These are phyloP conservation scores for Dasyornis broadbenti DNA, from an alignment of 2,113 vertebrate genomes.

Conservation along the genomic window DNA sequence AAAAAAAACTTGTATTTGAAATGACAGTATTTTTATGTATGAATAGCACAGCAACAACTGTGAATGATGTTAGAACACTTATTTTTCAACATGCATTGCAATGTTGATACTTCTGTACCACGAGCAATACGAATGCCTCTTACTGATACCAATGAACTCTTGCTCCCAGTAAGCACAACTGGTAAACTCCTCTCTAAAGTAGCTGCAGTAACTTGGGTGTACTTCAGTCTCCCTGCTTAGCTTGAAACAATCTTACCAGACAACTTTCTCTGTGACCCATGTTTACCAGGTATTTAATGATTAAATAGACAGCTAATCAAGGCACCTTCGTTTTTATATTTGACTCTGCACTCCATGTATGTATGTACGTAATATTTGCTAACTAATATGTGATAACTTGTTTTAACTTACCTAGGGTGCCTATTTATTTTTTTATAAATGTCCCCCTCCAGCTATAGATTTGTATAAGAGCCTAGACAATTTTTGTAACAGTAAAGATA, in stretches of 20 bases:
- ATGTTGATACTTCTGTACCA: background rate
- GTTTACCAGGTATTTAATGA: constrained; percentile 39
- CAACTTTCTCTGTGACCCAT: background rate
- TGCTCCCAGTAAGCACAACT: constrained; percentile 44
- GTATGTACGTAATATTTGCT: constrained; percentile 50
- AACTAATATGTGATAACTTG: constrained; percentile 33
- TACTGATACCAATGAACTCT: constrained; percentile 20
- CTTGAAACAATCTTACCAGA: background rate
- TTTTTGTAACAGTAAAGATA: constrained; percentile 65
- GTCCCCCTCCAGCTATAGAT: constrained; percentile 51
- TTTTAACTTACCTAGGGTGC: constrained; percentile 65
- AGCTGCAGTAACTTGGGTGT: background rate
- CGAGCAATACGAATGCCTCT: constrained; percentile 35
- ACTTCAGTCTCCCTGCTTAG: background rate
- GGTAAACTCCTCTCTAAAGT: background rate
- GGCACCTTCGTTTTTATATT: constrained; percentile 49
- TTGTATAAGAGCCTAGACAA: constrained; percentile 50
- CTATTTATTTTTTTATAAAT: constrained; percentile 73
- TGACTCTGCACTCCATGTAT: constrained; percentile 44
- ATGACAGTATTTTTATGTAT: constrained; percentile 60
- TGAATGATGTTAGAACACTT: constrained; percentile 32
- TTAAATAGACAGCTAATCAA: constrained; percentile 3
- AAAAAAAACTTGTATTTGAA: constrained; percentile 55
- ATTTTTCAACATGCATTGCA: constrained; percentile 37
- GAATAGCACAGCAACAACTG: constrained; percentile 46